Evolutionary conservation across 2,888 invertebrate species (phyloP), one percentile per base, ranked within the genome.

Genomic region (Cantharis nigra): DNA sequence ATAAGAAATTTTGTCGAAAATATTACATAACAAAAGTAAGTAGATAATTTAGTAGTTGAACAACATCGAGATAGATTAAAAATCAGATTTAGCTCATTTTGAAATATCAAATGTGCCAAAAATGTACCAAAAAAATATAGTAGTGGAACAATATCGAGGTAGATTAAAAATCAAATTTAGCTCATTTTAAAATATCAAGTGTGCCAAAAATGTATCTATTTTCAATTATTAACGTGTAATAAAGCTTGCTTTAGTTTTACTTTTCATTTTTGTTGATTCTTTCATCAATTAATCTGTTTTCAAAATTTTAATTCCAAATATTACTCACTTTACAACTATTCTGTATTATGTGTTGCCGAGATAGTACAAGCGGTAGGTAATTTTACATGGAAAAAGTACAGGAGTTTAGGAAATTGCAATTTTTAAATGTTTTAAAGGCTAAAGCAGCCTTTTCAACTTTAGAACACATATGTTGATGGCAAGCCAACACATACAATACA

Each of bases 121-220:
- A 33, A 62, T 33, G 70, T 70, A 30, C 20, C 70, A n/a, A n/a
- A n/a, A n/a, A n/a, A n/a, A n/a, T n/a, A n/a, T n/a, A n/a, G n/a
- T n/a, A n/a, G n/a, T n/a, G n/a, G n/a, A n/a, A n/a, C n/a, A n/a
- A n/a, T n/a, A n/a, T n/a, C n/a, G n/a, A n/a, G n/a, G 20, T 30
- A 49, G 20, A 49, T 28, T 70, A 70, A 49, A 33, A 49, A 49
- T 33, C 33, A 23, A 33, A 33, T 70, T 20, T 49, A 23, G 49
- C 18, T 49, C 49, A 49, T n/a, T n/a, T 33, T 62, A n/a, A 11
- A 16, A 23, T 26, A 49, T 49, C 33, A 49, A 20, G 33, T 62
- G 20, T 69, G 30, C 26, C 30, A 49, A 70, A 69, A 49, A 62
- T 33, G 70, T 70, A 30, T 49, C 70, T 70, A 70, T 70, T 70